Evolutionary conservation across 2,797 vertebrate genomes (phyloP).

Genomic region (Hoplostethus mediterraneus): DNA sequence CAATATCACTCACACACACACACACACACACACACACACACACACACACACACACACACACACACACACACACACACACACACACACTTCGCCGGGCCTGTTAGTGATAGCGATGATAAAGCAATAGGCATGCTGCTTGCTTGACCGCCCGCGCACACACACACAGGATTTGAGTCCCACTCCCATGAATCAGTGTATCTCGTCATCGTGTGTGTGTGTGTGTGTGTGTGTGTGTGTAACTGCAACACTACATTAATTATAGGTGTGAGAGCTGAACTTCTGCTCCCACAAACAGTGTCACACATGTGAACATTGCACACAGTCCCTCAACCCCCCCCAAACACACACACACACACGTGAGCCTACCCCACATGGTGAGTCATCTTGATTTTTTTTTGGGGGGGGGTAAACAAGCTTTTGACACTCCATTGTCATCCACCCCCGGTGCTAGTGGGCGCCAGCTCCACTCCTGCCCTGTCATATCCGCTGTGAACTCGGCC

Average conservation of each 20-base stretch:
- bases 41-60: constrained; percentile 51
- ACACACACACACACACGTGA: constrained; percentile 3
- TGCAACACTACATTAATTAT: not conserved
- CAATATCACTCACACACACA: constrained; percentile 57
- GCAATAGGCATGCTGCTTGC: not conserved
- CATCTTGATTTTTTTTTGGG: constrained; percentile 31
- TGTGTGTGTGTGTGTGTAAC: constrained; percentile 5
- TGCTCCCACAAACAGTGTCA: not conserved
- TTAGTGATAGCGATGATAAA: constrained; percentile 9
- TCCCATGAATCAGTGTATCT: constrained; percentile 15
- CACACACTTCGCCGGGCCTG: not conserved
- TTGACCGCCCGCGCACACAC: not conserved
- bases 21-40: constrained; percentile 8
- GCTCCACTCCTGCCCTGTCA: constrained; percentile 15
- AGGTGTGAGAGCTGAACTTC: not conserved
- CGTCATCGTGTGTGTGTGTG: not conserved
- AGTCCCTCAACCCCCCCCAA: not conserved
- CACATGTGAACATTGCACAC: constrained; percentile 22
- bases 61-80: constrained; percentile 13
- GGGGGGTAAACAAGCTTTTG: constrained; percentile 51
- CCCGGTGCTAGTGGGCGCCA: constrained; percentile 24
- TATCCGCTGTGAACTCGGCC: constrained; percentile 43
- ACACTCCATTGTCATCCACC: constrained; percentile 55
- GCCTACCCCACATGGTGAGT: constrained; percentile 46
- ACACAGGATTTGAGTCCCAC: not conserved